Evolutionary conservation across 2,888 invertebrate genomes (phyloP).

Genomic region (Tanaodytes sp.): DNA sequence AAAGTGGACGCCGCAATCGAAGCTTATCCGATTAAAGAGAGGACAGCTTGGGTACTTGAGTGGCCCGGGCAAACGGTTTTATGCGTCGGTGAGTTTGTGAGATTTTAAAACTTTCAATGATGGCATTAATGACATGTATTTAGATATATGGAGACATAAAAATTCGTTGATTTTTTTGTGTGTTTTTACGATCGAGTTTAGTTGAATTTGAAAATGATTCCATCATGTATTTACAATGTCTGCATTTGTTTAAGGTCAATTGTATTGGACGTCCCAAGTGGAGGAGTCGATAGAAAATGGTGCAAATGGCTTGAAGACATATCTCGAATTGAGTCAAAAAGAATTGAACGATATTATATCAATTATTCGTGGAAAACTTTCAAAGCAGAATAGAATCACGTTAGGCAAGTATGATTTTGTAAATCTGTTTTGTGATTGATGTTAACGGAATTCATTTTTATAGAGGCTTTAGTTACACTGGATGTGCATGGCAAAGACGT

Average conservation of each 20-base stretch:
- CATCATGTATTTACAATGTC: too few species aligned
- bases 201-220: too few species aligned
- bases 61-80: slow-evolving; percentile 96
- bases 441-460: slow-evolving; percentile 15
- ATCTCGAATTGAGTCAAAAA: slow-evolving; percentile 82
- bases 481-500: slow-evolving; percentile 96
- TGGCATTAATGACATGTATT: too few species aligned
- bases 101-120: too few species aligned
- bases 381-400: slow-evolving; percentile 89
- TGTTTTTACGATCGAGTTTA: too few species aligned
- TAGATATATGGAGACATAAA: too few species aligned
- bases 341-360: slow-evolving; percentile 89
- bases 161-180: too few species aligned
- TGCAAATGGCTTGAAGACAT: slow-evolving; percentile 76
- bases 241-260: slow-evolving; percentile 73
- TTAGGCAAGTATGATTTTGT: slow-evolving; percentile 75
- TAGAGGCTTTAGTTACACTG: slow-evolving; percentile 90
- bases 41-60: slow-evolving; percentile 87
- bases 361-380: slow-evolving; percentile 88
- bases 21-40: slow-evolving; percentile 79
- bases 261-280: slow-evolving; percentile 92
- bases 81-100: slow-evolving; percentile 78
- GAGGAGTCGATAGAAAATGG: slow-evolving; percentile 81
- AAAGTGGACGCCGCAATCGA: slow-evolving; percentile 81
- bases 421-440: not conserved